A percentile compares a stretch with the other conserved stretches of the same genome.
These are phyloP conservation scores for Campylorhamphus procurvoides DNA, from an alignment of 2,113 vertebrate genomes.

Conservation along the genomic window DNA sequence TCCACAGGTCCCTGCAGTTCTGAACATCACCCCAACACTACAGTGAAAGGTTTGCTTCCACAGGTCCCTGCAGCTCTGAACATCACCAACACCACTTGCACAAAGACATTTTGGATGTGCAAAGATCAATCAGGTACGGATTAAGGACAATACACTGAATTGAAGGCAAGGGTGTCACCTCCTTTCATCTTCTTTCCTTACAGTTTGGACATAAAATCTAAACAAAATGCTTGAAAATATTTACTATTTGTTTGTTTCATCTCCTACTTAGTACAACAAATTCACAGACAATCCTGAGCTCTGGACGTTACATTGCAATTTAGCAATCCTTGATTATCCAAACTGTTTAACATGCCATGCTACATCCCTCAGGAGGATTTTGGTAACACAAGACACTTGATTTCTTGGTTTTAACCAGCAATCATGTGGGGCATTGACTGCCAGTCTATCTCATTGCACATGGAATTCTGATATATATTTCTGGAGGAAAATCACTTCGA, in stretches of 20 bases:
- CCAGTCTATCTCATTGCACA: neutral
- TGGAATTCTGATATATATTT: neutral
- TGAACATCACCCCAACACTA: too few species aligned
- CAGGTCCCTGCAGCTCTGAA: too few species aligned
- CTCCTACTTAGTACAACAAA: neutral
- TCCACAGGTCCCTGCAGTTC: neutral
- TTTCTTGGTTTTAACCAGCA: neutral
- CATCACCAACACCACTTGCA: too few species aligned
- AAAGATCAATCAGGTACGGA: neutral
- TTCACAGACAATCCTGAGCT: neutral
- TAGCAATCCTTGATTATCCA: neutral
- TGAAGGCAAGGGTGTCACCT: neutral
- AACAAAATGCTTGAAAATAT: neutral
- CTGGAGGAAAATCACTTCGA: neutral
- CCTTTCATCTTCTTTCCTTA: neutral
- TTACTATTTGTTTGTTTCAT: neutral
- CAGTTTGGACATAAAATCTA: fast-evolving
- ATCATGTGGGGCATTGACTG: neutral
- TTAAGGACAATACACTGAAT: fast-evolving
- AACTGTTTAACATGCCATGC: neutral
- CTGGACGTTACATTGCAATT: neutral
- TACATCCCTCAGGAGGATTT: neutral
- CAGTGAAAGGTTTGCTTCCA: too few species aligned
- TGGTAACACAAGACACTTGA: neutral
- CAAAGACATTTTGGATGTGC: too few species aligned